Evolutionary conservation across 1,140 invertebrate species (phyloP), one percentile per base, ranked within the genome.

Genomic region (Holotrichia oblita): DNA sequence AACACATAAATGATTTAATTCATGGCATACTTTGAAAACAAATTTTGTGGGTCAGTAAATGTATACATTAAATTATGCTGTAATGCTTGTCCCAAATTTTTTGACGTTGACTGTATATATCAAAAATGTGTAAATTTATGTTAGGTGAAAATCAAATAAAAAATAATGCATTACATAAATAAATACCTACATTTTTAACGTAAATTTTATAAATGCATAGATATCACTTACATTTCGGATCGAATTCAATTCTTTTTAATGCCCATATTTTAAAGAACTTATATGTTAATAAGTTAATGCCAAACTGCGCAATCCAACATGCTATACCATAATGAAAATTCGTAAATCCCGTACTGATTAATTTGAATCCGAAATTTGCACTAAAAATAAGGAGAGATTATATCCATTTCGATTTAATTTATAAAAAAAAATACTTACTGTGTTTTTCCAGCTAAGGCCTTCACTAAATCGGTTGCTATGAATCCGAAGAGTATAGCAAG

Each of bases 401-500:
- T 44, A 40, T 40, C n/a, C n/a, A 55, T 17, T 17, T 3, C 9
- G 3, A n/a, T 41, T 17, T 40, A 14, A 42, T 42, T 7, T 8
- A 40, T n/a, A 14, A 41, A 6, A 42, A 14, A 20, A 22, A 42
- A 17, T 40, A 41, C 73, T 74, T 74, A 74, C 73, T 20, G 14
- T 74, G 40, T 42, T 6, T n/a, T 9, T 12, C 2, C 6, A 0
- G 27, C 14, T 42, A 74, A 42, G 0, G 7, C 40, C 14, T 20
- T 17, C 6, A 74, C 34, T 9, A 74, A 8, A 41, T 74, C 73
- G 81, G 95, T 93, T 34, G 94, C 85, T 61, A 94, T 88, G 76
- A 96, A 89, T 61, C 96, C 88, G 69, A 96, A 89, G 20, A 96
- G 88, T 79, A 94, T 93, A 59, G 93, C 92, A 17, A 94, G 89